Percentiles rank a stretch among this genome's conserved stretches.
These are phyloP conservation scores for Thamnaconus septentrionalis DNA, from an alignment of 2,113 vertebrate genomes.

Conservation along the genomic window DNA sequence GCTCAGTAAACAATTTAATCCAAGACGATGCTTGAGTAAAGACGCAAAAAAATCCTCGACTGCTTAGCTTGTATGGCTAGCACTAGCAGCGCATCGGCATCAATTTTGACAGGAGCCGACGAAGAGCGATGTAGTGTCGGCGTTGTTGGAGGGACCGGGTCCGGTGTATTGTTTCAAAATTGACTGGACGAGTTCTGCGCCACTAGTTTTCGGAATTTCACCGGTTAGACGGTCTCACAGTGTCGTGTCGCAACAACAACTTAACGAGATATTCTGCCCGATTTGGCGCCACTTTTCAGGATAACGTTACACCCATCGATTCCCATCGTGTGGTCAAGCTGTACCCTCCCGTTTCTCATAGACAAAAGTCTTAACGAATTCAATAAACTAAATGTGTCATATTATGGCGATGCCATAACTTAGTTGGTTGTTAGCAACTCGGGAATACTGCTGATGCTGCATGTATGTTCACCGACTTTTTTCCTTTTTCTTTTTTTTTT, in stretches of 20 bases:
- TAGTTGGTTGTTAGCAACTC: too few species aligned
- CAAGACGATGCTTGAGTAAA: constrained; percentile 36
- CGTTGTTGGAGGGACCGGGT: constrained; percentile 27
- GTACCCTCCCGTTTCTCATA: constrained; percentile 20
- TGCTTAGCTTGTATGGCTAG: constrained; percentile 60
- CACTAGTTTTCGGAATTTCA: background rate
- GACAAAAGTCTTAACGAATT: too few species aligned
- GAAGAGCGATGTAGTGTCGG: constrained; percentile 49
- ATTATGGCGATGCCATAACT: too few species aligned
- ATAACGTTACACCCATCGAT: constrained; percentile 60
- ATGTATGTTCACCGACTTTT: too few species aligned
- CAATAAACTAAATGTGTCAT: too few species aligned
- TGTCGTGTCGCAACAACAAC: constrained; percentile 10
- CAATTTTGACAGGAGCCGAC: constrained; percentile 76
- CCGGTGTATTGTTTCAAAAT: constrained; percentile 17
- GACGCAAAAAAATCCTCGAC: constrained; percentile 35
- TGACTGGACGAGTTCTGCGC: background rate
- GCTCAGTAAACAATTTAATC: constrained; percentile 17
- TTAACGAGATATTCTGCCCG: constrained; percentile 49
- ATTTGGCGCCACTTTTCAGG: constrained; percentile 78
- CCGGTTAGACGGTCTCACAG: background rate
- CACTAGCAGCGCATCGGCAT: constrained; percentile 65
- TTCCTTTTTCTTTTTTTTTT: too few species aligned
- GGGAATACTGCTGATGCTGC: too few species aligned
- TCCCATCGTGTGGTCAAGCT: constrained; percentile 45